Evolutionary conservation across 2,888 invertebrate genomes (phyloP), one percentile per base, ranked within the genome.

Genomic region (Tipula confusa): DNA sequence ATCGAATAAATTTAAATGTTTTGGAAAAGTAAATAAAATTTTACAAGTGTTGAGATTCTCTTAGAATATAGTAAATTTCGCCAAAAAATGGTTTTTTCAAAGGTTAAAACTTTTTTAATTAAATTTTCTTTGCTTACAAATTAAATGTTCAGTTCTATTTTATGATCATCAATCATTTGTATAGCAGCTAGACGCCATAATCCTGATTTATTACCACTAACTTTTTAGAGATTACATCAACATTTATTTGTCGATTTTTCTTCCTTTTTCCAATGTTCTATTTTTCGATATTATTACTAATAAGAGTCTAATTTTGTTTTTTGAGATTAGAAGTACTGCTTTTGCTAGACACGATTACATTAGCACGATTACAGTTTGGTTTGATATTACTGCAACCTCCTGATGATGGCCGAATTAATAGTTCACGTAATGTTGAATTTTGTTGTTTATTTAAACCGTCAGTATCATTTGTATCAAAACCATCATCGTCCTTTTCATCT

Each of bases 391-490:
- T 88, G 84, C 89, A 89, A 33, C 84, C 82, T 6, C 83, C 90
- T 84, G 90, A 90, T 6, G 93, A 92, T 0, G 95, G 94, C 85
- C 95, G 90, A 84, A 96, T 96, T 5, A 97, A 91, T 81, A 97
- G 89, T 87, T 96, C 96, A 0, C 96, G 90, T 11, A 96, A 89
- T 0, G 96, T 96, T 0, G 96, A 96, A 89, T 94, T 96, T 88
- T 93, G 94, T 24, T 93, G 94, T 38, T 38, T 28, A 82, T 43
- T 82, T 13, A 36, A 33, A 82, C 18, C 18, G 36, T 82, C 36
- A 33, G 15, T 33, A 29, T 36, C 29, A 83, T 83, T 29, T 15
- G 29, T 43, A 48, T 83, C 48, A 9, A 64, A 64, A 64, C 24
- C 18, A 83, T 83, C 15, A 29, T 89, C 89, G 0, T 91, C 90